Evolutionary conservation across 2,888 invertebrate species (phyloP), one percentile per base, ranked within the genome.

Genomic region (Cheilosia vernalis): DNA sequence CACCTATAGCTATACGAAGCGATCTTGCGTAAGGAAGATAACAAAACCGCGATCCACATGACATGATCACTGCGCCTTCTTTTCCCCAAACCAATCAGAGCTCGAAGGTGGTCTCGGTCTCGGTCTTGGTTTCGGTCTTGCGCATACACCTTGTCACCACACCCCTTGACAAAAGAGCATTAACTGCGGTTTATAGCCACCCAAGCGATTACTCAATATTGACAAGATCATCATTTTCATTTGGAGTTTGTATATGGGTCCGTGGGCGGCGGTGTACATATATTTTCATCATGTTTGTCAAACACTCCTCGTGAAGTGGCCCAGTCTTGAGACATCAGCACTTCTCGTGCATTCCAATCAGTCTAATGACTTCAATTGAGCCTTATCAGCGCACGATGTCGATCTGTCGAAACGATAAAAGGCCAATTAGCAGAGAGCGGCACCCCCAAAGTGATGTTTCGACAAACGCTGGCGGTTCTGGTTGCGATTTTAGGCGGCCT

Each of bases 121-220:
- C 5, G 24, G 24, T 27, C 24, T 4, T 2, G 24, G 24, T 84
- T 9, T 9, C 30, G 7, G 30, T 30, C 30, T 6, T 24, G 17
- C 19, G 0, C 9, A 19, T 24, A 15, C 73, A 30, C 19, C 33
- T 47, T 73, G 64, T 70, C 79, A 64, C 67, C 81, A 51, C 69
- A 51, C 76, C 64, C 53, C 55, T 33, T 30, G 17, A 70, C 64
- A 60, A 72, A 58, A 70, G 53, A 66, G 42, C 47, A 70, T 63
- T 58, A 53, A 51, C 63, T 49, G 51, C 58, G 63, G 83, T 78
- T 83, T 63, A 78, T 73, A 40, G 19, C 61, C 58, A n/a, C 63
- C 53, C 33, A 63, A 73, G 58, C 67, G 9, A 73, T 83, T 83
- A 78, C 73, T 78, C 83, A 83, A 73, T 49, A 64, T 64, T 73